A percentile compares a stretch with the other conserved stretches of the same genome.
Evolutionary conservation across 2,113 vertebrate species (phyloP).

Genomic region (Leptobrachium leishanense): DNA sequence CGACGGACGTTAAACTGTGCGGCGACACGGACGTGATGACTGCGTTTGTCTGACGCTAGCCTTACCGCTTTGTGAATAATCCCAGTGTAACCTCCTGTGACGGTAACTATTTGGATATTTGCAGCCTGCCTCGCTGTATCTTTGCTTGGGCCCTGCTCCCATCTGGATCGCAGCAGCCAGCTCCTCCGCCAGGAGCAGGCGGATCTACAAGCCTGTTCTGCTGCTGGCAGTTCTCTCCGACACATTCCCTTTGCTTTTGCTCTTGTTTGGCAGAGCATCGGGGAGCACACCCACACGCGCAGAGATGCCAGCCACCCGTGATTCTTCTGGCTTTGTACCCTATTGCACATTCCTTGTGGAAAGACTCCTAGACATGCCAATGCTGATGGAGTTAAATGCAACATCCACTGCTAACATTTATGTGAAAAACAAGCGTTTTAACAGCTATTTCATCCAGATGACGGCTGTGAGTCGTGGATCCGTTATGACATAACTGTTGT

Average conservation of each 20-base stretch:
- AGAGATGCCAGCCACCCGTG: not conserved
- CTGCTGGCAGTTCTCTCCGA: slow-evolving; percentile 9
- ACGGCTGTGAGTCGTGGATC: too few species aligned
- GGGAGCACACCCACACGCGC: not conserved
- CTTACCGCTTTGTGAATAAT: too few species aligned
- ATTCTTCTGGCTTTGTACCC: not conserved
- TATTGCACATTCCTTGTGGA: too few species aligned
- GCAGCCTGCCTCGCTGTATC: not conserved
- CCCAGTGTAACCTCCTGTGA: not conserved
- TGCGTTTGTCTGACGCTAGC: too few species aligned
- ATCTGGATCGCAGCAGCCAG: not conserved
- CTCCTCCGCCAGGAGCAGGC: slow-evolving; percentile 11
- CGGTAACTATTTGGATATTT: not conserved
- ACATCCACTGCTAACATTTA: too few species aligned
- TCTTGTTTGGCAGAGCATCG: not conserved
- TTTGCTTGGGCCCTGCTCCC: slow-evolving; percentile 4
- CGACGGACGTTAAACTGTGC: too few species aligned
- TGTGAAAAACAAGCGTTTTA: too few species aligned
- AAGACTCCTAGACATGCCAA: too few species aligned
- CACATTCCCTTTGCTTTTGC: slow-evolving; percentile 1
- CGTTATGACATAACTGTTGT: too few species aligned
- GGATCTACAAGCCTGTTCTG: slow-evolving; percentile 1
- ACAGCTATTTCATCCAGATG: too few species aligned
- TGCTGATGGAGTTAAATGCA: too few species aligned
- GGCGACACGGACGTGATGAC: too few species aligned